Evolutionary conservation across 2,113 vertebrate genomes (phyloP).

Genomic region (Leucoraja erinaceus): DNA sequence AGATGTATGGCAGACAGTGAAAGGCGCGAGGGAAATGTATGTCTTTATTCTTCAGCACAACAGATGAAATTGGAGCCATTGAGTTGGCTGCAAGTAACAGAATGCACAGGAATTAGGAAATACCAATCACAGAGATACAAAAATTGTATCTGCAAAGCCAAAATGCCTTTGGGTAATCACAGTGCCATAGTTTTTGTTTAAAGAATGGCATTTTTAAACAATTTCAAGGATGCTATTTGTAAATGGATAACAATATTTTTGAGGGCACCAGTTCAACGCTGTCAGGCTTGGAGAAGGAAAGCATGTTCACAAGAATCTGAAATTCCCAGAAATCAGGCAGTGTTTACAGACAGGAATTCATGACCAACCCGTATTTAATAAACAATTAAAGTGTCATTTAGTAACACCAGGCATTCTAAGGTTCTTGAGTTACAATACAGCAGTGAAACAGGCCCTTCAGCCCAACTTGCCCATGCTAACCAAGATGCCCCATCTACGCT

Average conservation of each 20-base stretch:
- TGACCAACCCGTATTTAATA: not conserved
- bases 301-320: not conserved
- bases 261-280: not conserved
- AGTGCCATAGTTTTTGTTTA: not conserved
- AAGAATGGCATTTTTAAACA: not conserved
- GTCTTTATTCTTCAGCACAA: not conserved
- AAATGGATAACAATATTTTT: not conserved
- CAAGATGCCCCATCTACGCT: no score
- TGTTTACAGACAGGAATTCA: not conserved
- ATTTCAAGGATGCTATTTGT: slow-evolving; percentile 4
- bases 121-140: not conserved
- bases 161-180: not conserved
- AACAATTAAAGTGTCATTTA: not conserved
- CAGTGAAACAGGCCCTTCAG: no score
- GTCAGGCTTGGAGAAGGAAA: not conserved
- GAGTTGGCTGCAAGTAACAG: not conserved
- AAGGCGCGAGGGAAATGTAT: not conserved
- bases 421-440: no score
- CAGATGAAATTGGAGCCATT: not conserved
- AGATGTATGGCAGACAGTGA: not conserved
- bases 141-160: not conserved
- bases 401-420: not conserved
- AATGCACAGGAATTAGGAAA: not conserved
- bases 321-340: not conserved
- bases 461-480: no score